Conservation (phyloP, 2,888 invertebrate genomes). For the Oithona nana region DNA sequence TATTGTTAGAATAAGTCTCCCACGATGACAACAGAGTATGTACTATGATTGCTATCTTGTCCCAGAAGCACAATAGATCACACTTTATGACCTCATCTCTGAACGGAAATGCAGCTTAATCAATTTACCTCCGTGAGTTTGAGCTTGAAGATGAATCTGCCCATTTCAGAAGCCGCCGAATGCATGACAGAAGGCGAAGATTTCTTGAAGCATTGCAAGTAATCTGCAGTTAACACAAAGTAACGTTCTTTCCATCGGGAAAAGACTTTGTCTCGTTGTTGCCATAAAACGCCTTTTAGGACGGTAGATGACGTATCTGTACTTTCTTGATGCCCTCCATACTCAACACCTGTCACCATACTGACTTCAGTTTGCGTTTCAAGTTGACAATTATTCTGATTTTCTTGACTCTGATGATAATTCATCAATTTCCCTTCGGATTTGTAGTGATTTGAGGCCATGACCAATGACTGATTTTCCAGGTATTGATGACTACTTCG, state of each 20-base stretch:
- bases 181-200: conserved; percentile 20
- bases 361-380: neutral
- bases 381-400: neutral
- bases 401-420: too few relatives aligned
- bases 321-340: neutral
- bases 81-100: too few relatives aligned
- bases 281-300: conserved; percentile 23
- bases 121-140: conserved; percentile 13
- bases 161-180: conserved; percentile 22
- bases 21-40: too few relatives aligned
- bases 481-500: neutral
- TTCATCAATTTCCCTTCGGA: neutral
- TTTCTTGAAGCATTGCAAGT: conserved; percentile 23
- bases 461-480: neutral
- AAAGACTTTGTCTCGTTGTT: conserved; percentile 22
- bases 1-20: too few relatives aligned
- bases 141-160: conserved; percentile 23
- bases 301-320: conserved; percentile 14
- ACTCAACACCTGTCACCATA: neutral
- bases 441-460: neutral
- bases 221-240: conserved; percentile 22
- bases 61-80: too few relatives aligned
- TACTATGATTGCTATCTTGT: too few relatives aligned
- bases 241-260: conserved; percentile 23
- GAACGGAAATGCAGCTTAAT: too few relatives aligned